Percentiles rank a stretch among this genome's conserved stretches.
Evolutionary conservation across 92 coral and sea anemone genomes (phyloP).

Genomic region (Porites divaricata): DNA sequence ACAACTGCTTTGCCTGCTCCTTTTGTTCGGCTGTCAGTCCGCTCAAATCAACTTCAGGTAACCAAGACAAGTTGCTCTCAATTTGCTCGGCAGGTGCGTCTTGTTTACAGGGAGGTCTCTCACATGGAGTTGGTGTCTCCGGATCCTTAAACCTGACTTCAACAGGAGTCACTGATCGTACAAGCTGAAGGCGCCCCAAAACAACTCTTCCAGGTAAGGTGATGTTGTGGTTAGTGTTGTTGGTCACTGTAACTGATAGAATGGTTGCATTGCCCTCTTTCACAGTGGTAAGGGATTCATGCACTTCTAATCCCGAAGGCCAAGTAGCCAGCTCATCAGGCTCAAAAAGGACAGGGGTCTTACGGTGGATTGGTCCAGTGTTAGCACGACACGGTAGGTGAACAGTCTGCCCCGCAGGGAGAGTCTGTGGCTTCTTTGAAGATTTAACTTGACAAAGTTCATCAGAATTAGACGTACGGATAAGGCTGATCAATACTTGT

Average conservation of each 20-base stretch:
- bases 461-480: slow-evolving; percentile 20
- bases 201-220: slow-evolving; percentile 22
- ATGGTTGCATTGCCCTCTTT: slow-evolving; percentile 44
- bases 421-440: slow-evolving; percentile 10
- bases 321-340: slow-evolving; percentile 48
- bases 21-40: background rate
- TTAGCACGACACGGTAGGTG: too few species aligned
- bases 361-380: background rate
- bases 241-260: slow-evolving; percentile 30
- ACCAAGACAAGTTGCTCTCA: background rate
- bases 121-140: too few species aligned
- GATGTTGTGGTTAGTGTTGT: background rate
- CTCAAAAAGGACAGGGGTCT: slow-evolving; percentile 29
- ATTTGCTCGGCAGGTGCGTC: too few species aligned
- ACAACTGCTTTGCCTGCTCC: too few species aligned
- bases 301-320: slow-evolving; percentile 45
- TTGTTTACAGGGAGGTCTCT: too few species aligned
- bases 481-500: slow-evolving; percentile 1
- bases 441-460: slow-evolving; percentile 20
- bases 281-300: slow-evolving; percentile 31
- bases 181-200: slow-evolving; percentile 18
- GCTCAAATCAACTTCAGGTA: slow-evolving; percentile 4
- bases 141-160: too few species aligned
- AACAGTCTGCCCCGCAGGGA: slow-evolving; percentile 12
- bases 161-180: background rate